phyloP scores from a whole-genome alignment of 2,888 invertebrate genomes.

The Mesorhabditis sp. region DNA sequence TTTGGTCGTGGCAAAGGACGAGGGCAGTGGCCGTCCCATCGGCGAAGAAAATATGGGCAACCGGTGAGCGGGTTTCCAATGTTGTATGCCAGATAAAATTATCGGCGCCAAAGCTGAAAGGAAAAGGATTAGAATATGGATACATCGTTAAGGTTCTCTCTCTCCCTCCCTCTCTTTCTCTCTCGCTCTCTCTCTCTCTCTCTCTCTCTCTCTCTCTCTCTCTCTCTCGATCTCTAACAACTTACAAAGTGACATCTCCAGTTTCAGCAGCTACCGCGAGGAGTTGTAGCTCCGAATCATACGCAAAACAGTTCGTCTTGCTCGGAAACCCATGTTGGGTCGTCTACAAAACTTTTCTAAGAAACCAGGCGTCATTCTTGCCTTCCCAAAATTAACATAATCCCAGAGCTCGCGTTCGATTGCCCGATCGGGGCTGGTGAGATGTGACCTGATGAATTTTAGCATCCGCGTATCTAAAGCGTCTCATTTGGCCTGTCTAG shows the following conservation, averaged over 20 bases:
- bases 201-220: no score
- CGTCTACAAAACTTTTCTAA: neutral
- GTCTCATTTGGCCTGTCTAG: no score
- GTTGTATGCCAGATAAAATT: neutral
- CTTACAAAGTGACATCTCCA: neutral
- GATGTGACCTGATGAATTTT: slow-evolving; percentile 1
- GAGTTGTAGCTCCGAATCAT: neutral
- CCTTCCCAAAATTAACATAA: slow-evolving; percentile 5
- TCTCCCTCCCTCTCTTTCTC: no score
- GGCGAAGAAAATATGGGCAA: neutral
- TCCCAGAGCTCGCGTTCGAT: neutral
- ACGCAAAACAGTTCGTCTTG: neutral
- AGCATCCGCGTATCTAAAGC: neutral
- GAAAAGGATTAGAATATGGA: neutral
- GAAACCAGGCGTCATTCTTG: neutral
- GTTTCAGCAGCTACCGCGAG: neutral
- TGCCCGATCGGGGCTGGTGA: neutral
- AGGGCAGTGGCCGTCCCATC: neutral
- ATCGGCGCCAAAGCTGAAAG: slow-evolving; percentile 2
- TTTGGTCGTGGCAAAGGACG: neutral
- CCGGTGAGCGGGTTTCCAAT: neutral
- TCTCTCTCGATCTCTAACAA: neutral
- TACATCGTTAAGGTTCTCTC: neutral
- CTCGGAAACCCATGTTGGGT: slow-evolving; percentile 2
- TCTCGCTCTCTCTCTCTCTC: no score